Evolutionary conservation across 2,888 invertebrate genomes (phyloP).

Genomic region (Drosophila tanythrix): DNA sequence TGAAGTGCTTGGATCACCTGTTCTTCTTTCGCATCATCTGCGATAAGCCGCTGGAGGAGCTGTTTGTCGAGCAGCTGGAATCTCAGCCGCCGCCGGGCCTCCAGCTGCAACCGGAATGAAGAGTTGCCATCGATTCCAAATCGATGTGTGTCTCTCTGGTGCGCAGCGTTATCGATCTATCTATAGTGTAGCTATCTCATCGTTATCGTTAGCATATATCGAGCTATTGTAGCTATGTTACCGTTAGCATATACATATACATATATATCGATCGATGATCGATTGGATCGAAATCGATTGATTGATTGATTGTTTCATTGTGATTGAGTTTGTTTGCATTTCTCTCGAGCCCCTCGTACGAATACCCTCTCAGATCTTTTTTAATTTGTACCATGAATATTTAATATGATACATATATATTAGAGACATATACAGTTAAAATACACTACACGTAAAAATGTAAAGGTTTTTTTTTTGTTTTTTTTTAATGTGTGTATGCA

Average conservation of each 20-base stretch:
- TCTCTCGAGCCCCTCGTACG: slow-evolving; percentile 43
- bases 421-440: slow-evolving; percentile 2
- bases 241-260: slow-evolving; percentile 7
- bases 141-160: slow-evolving; percentile 11
- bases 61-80: slow-evolving; percentile 93
- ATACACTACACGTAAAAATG: slow-evolving; percentile 38
- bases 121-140: slow-evolving; percentile 3
- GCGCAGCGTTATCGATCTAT: slow-evolving; percentile 1
- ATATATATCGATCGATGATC: slow-evolving; percentile 32
- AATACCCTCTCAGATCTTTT: slow-evolving; percentile 7
- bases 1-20: slow-evolving; percentile 97
- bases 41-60: slow-evolving; percentile 93
- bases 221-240: slow-evolving; percentile 8
- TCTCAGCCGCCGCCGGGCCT: slow-evolving; percentile 84
- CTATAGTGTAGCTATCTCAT: slow-evolving; percentile 6
- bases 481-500: slow-evolving; percentile 57
- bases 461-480: slow-evolving; percentile 59
- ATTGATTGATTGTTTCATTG: slow-evolving; percentile 70
- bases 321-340: slow-evolving; percentile 79
- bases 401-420: slow-evolving; percentile 41
- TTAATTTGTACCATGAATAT: slow-evolving; percentile 57
- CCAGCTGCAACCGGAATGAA: slow-evolving; percentile 59
- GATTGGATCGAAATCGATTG: slow-evolving; percentile 46
- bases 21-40: slow-evolving; percentile 97
- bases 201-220: slow-evolving; percentile 9